Evolutionary conservation across 2,888 invertebrate species (phyloP), one percentile per base, ranked within the genome.

Genomic region (Dicranocentrus wangi): DNA sequence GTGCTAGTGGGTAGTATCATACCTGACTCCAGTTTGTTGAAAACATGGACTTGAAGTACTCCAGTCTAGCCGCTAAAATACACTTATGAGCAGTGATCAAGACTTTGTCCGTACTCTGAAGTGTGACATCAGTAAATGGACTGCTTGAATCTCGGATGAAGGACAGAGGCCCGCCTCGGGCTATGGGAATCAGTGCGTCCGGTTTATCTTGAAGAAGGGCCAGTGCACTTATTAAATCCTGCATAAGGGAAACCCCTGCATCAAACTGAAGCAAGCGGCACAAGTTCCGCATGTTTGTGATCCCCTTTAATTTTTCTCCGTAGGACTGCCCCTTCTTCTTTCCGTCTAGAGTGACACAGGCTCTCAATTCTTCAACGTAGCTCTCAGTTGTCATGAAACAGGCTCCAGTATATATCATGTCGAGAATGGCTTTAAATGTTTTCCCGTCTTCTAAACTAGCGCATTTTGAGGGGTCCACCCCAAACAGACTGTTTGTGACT

Each of bases 1-100:
- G n/a, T n/a, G n/a, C n/a, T n/a, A n/a, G n/a, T n/a, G n/a, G n/a
- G n/a, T n/a, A n/a, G n/a, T n/a, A n/a, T n/a, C n/a, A 8, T 61
- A 61, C 65, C 42, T 39, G 21, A 13, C n/a, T 69, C 55, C 93
- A 92, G 87, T 92, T 92, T 87, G 92, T 92, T 87, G 96, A 93
- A 39, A 85, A 78, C 94, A 96, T 94, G 87, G 93, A 93, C 82
- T 92, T 92, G 88, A 96, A 96, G 89, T 96, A 96, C 84, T 96
- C 95, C n/a, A 94, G 89, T 39, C 95, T 89, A 0, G 94, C 93
- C 0, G 93, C 92, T 19, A 96, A 89, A n/a, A 96, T 90, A 87
- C 95, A 96, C 87, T 93, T 93, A 88, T 96, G 96, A 0, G 94
- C 95, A 0, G 90, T 88, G 23, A 94, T 88, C 55, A 17, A 0